A percentile compares a stretch with the other conserved stretches of the same genome.
These are phyloP conservation scores for Pygoscelis antarcticus DNA, from an alignment of 2,113 vertebrate species.

Conservation along the genomic window DNA sequence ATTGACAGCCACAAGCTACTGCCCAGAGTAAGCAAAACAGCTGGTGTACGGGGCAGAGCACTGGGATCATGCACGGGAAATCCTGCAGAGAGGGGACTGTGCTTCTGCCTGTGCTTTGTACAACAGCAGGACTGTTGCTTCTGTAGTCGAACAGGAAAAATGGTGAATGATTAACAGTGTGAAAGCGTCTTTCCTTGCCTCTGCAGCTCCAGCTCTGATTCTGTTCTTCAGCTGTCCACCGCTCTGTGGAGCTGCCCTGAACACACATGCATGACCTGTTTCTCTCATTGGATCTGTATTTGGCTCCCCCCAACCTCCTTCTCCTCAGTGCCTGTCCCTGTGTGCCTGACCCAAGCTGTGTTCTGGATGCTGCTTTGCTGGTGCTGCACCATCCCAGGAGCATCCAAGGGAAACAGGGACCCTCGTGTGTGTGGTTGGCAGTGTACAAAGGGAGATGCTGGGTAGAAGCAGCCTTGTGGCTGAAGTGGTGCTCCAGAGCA, in stretches of 20 bases:
- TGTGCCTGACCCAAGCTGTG: neutral
- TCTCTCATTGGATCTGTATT: neutral
- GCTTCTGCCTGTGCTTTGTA: neutral
- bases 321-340: fast-evolving
- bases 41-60: neutral
- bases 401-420: no score
- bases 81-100: fast-evolving
- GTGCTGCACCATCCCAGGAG: neutral
- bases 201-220: neutral
- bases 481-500: neutral
- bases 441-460: neutral
- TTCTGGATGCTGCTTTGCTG: neutral
- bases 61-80: neutral
- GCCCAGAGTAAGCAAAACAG: neutral
- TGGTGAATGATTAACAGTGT: fast-evolving
- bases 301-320: fast-evolving
- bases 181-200: neutral
- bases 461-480: neutral
- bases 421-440: fast-evolving
- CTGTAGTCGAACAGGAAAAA: neutral
- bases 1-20: fast-evolving
- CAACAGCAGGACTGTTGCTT: neutral
- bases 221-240: neutral
- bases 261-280: fast-evolving
- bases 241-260: neutral